Base-by-base conservation (phyloP, 2,797 vertebrate genomes). In the Siniperca undulata region DNA sequence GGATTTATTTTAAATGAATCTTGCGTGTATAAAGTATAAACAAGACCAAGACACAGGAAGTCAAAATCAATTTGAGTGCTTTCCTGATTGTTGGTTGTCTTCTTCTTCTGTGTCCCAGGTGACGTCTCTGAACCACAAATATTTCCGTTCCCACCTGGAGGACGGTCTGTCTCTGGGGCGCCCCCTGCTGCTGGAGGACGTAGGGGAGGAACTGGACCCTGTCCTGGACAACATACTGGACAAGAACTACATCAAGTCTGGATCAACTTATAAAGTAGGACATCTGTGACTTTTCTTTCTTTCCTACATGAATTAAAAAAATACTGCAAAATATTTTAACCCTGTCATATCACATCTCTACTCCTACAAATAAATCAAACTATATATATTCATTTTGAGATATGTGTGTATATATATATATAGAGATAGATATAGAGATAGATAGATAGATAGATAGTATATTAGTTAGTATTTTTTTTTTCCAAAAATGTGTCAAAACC, bases 231-330 rank as follows among this genome's bases (percentile, higher is more conserved):
- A 97, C 86, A 93, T 97, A 60, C 91, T 97, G 87, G 97, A 97
- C 93, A 97, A 97, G 86, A 97, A 97, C 91, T 97, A 96, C 90
- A 97, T 97, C 76, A 97, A 96, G 91, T 95, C 95, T 75, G 97
- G 97, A 81, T 97, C 96, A 42, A 95, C 94, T 2, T 92, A 93
- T 38, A 97, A 97, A 92, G 97, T 96, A 92, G 92, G 91, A 83
- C 58, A n/a, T 11, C 24, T 30, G 6, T 4, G 24, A 69, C 8
- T 38, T 55, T 1, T 46, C 1, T 2, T 65, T 36, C n/a, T 36
- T 5, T 70, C 48, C 48, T n/a, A 9, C 11, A 38, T 53, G 12
- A 7, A 20, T 48, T 46, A 3, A 14, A 17, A 14, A 46, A 10
- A 17, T 30, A 64, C 7, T 44, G 40, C 38, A 42, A 42, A 24